Base-by-base conservation (phyloP, 1,140 invertebrate genomes). In the Oscheius sp. region DNA sequence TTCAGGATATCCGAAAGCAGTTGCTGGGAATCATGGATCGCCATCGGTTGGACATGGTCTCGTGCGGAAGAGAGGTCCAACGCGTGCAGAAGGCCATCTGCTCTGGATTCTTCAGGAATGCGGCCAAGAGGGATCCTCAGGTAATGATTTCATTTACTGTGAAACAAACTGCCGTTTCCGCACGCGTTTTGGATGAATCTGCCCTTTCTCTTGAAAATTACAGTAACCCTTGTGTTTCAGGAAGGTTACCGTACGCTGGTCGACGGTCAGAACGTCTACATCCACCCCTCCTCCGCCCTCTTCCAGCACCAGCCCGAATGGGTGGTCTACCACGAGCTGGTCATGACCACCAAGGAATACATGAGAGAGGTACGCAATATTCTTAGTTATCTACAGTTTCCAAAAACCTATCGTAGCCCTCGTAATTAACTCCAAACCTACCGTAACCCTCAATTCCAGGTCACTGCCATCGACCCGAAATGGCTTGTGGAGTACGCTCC, bases 401-500 rank as follows among this genome's bases (percentile, higher is more conserved):
- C 38, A 42, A 42, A 10, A 42, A 42, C n/a, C n/a, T n/a, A n/a
- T n/a, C n/a, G n/a, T n/a, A n/a, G n/a, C n/a, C n/a, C n/a, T n/a
- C n/a, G n/a, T n/a, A n/a, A n/a, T n/a, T n/a, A n/a, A n/a, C n/a
- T n/a, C n/a, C n/a, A n/a, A n/a, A n/a, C n/a, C n/a, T n/a, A n/a
- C n/a, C n/a, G n/a, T n/a, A n/a, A n/a, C n/a, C n/a, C n/a, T n/a
- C n/a, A 42, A 34, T 79, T 80, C 75, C 63, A 81, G 81, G 80
- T 84, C 1, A 99, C 95, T 0, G 93, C 94, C 0, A 97, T 99
- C 49, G 97, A 99, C 88, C 94, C 97, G 0, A 96, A 97, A 86
- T 99, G 97, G 97, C 87, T 99, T 28, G 95, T 99, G 1, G 96
- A 99, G 85, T 99, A 96, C 86, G 97, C 97, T 0, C 94, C 95